Percentiles rank a stretch among this genome's conserved stretches.
Evolutionary conservation across 2,797 vertebrate species (phyloP).

Genomic region (Onychomys torridus): DNA sequence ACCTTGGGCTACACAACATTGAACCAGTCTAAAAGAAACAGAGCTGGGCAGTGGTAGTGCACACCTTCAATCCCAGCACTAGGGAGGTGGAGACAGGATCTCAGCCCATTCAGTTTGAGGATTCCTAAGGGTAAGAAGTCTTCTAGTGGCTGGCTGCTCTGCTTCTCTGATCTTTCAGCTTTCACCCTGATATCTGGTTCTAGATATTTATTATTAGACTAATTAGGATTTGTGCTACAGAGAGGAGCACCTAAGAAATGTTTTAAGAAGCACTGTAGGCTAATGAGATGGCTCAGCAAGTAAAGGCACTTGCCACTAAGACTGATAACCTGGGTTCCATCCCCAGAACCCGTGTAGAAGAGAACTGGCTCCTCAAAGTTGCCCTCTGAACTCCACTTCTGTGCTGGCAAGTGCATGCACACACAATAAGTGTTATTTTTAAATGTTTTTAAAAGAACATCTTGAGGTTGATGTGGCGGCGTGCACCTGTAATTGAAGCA

Average conservation of each 20-base stretch:
- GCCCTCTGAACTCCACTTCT: background rate
- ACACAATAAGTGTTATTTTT: background rate
- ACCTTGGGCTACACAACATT: too few species aligned
- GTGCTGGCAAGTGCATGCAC: background rate
- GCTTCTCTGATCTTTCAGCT: too few species aligned
- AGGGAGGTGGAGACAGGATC: too few species aligned
- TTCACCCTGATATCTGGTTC: too few species aligned
- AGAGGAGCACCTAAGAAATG: background rate
- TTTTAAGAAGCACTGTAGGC: background rate
- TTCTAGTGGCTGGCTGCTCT: too few species aligned
- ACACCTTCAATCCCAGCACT: too few species aligned
- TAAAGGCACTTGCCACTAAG: background rate
- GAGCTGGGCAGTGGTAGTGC: too few species aligned
- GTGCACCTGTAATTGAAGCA: background rate
- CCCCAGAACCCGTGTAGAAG: background rate
- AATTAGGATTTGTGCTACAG: too few species aligned
- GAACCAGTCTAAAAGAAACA: too few species aligned
- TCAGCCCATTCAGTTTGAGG: too few species aligned
- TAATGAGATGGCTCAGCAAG: background rate
- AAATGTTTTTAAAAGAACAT: background rate
- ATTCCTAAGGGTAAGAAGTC: too few species aligned
- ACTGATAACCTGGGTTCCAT: background rate
- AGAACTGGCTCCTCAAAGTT: background rate
- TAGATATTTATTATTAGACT: too few species aligned
- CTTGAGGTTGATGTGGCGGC: background rate